Base-by-base conservation (phyloP, 2,113 vertebrate genomes). In the Rhodinocichla rosea region DNA sequence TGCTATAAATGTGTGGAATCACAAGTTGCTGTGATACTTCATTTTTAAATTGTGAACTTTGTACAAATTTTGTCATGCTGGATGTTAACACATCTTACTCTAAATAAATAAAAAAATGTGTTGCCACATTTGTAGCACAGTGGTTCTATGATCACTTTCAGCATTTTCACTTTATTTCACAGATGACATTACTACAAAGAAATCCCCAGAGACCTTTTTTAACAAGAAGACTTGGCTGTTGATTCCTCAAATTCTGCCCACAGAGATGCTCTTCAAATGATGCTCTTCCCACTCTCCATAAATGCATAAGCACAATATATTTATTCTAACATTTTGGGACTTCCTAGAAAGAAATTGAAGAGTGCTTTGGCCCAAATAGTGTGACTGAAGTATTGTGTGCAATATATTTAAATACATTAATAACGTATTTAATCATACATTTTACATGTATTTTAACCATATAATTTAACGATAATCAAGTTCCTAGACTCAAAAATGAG, bases 31-130 rank as follows among this genome's bases (percentile, higher is more conserved):
- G 99, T 99, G 99, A 99, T 98, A 99, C 99, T 99, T 99, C 99
- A 99, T 99, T 99, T 99, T 99, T 99, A 99, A 99, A 99, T 99
- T 98, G 99, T 99, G 99, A 99, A 99, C 99, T 99, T 99, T 99
- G 99, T 99, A 99, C 99, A 99, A 99, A 99, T 98, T 99, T 99
- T 99, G 99, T 99, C 99, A 99, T 99, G 99, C 99, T 99, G 99
- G 99, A 99, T 99, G 99, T 99, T 99, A 99, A 99, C 99, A 99
- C 99, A 99, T 99, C 99, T 99, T 99, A 99, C 99, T 99, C 99
- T 99, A 98, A 99, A 99, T 99, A 99, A 99, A 99, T 97, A 98
- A 99, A 98, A 97, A 97, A 97, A 98, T 97, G 99, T 99, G 99
- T 99, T 99, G 98, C 99, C 99, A 99, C 98, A 98, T 97, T 97